Evolutionary conservation across 2,888 invertebrate genomes (phyloP).

Genomic region (Alentia gelatinosa): DNA sequence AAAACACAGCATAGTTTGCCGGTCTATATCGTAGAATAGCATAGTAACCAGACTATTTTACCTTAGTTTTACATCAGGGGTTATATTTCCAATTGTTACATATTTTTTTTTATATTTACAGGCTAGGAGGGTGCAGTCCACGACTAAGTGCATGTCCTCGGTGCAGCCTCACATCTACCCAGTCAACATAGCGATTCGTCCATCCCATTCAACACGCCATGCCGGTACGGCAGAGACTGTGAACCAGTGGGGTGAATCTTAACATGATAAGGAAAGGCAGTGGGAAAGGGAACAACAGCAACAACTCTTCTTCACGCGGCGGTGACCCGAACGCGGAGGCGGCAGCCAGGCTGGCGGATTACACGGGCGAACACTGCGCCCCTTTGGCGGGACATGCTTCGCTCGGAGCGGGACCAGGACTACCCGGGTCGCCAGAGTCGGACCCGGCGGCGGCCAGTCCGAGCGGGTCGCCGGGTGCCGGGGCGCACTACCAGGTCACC

Average conservation of each 20-base stretch:
- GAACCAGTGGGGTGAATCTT: not conserved
- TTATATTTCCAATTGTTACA: too few relatives aligned
- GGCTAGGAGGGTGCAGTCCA: not conserved
- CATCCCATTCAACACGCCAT: not conserved
- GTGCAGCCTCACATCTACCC: not conserved
- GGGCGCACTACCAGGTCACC: constrained; percentile 49
- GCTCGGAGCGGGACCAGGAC: constrained; percentile 26
- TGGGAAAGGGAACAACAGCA: constrained; percentile 46
- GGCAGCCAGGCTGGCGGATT: constrained; percentile 57
- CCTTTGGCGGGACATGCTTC: constrained; percentile 47
- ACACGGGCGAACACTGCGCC: constrained; percentile 55
- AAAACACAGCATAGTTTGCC: too few relatives aligned
- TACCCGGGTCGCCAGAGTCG: constrained; percentile 21
- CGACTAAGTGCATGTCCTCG: not conserved
- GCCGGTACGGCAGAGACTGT: not conserved
- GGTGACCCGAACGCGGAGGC: constrained; percentile 49
- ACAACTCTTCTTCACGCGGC: not conserved
- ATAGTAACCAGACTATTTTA: too few relatives aligned
- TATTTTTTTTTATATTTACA: not conserved
- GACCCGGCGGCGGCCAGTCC: constrained; percentile 37
- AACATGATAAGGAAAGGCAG: constrained; percentile 57
- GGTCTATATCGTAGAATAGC: too few relatives aligned
- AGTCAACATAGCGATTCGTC: not conserved
- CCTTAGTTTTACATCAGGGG: too few relatives aligned
- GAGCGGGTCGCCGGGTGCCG: constrained; percentile 30